Evolutionary conservation across 2,113 vertebrate genomes (phyloP), one percentile per base, ranked within the genome.

Genomic region (Anthoscopus minutus): DNA sequence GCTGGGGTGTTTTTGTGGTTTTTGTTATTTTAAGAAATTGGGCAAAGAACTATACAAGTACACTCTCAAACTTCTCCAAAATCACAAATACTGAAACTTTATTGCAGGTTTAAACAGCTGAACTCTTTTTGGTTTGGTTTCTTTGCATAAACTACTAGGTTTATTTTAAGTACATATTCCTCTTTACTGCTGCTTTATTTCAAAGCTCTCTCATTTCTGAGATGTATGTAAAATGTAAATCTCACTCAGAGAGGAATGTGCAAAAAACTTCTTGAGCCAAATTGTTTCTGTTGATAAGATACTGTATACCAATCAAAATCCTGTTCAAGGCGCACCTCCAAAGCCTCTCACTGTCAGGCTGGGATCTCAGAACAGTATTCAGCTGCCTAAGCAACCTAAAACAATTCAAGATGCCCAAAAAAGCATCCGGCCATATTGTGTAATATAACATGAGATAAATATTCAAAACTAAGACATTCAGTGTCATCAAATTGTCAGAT

Each of bases 1-100:
- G 19, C 9, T 74, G 11, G 5, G 8, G 2, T 1, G 2, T 65
- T 47, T 35, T 6, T 1, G 15, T 1, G 15, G 1, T 1, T n/a
- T 71, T 27, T 53, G 23, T 38, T 60, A 23, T 81, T 48, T 57
- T 45, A 10, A 53, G 27, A 64, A 86, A 47, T 1, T 57, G 45
- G 38, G 18, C 4, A 78, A 76, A 82, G 81, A 84, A 5, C 11
- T 9, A 18, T 15, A 21, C 5, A 81, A 83, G 48, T 35, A 47
- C 9, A 31, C 22, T 64, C 28, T 50, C 31, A 65, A 86, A 85
- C 23, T 61, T 27, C 40, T 38, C 51, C 51, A 93, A 57, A 70
- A 25, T 19, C 45, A 70, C 24, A 58, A 48, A 56, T 37, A 78
- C 0, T 62, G 1, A 74, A 67, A 33, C 21, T 76, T 51, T 50